Evolutionary conservation across 2,113 vertebrate species (phyloP).

Genomic region (Petromus typicus): DNA sequence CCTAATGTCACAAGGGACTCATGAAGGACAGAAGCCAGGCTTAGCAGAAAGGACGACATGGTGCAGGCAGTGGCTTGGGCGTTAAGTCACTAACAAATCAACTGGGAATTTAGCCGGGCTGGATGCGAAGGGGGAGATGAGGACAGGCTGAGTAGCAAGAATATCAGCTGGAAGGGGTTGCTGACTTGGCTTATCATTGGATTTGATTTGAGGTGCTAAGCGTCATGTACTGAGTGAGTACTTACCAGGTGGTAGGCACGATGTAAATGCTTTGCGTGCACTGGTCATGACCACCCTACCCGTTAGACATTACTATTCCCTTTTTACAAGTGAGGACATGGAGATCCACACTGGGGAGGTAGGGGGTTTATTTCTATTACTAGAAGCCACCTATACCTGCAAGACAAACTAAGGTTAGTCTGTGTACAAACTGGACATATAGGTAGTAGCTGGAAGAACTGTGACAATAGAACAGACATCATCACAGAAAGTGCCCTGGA

Average conservation of each 20-base stretch:
- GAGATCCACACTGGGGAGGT: slow-evolving; percentile 20
- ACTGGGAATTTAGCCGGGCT: background rate
- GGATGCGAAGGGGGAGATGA: background rate
- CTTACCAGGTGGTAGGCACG: background rate
- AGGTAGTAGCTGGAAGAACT: no score
- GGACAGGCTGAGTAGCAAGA: background rate
- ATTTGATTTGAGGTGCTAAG: background rate
- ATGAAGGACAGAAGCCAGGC: background rate
- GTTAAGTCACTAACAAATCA: background rate
- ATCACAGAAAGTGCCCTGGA: background rate
- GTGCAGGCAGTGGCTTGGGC: background rate
- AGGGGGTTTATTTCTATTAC: slow-evolving; percentile 9
- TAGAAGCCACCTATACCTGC: slow-evolving; percentile 35
- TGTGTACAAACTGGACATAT: background rate
- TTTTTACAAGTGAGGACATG: background rate
- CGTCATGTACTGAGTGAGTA: background rate
- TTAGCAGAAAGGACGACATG: slow-evolving; percentile 9
- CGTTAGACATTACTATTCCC: background rate
- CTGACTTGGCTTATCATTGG: background rate
- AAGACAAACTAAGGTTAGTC: slow-evolving; percentile 14
- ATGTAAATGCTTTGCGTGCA: background rate
- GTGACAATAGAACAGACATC: background rate
- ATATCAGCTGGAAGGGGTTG: background rate
- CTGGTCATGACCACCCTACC: background rate
- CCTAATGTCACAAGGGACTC: background rate